These are phyloP conservation scores for Cochlearius cochlearius DNA, from an alignment of 2,113 vertebrate genomes.

Conservation along the genomic window DNA sequence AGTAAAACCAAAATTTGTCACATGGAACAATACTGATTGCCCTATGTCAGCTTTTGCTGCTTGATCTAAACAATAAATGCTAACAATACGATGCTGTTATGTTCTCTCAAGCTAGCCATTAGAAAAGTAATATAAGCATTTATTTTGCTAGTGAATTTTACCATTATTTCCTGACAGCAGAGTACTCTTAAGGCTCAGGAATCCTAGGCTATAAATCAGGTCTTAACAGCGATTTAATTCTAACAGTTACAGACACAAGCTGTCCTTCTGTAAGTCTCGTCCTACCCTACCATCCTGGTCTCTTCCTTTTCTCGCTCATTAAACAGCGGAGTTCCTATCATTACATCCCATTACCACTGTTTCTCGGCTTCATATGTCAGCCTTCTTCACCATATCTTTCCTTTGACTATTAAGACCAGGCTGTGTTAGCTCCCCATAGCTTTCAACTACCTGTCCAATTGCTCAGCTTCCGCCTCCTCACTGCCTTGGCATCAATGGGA, in stretches of 20 bases:
- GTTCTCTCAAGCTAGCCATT: background rate
- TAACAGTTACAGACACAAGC: background rate
- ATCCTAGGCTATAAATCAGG: background rate
- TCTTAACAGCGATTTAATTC: background rate
- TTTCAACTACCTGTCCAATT: background rate
- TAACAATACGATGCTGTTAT: background rate
- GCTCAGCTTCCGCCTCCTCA: background rate
- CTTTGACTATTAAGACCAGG: background rate
- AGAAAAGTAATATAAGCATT: background rate
- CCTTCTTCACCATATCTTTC: background rate
- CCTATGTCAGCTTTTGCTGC: background rate
- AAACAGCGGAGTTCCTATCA: background rate
- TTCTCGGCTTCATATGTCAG: background rate
- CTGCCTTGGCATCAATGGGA: background rate
- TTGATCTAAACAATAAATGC: background rate
- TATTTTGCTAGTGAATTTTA: background rate
- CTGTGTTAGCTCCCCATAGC: background rate
- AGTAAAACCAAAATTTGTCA: background rate
- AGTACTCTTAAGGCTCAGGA: background rate
- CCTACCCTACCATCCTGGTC: background rate
- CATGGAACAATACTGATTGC: background rate
- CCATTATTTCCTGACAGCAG: background rate
- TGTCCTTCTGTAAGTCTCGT: background rate
- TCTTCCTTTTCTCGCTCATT: background rate
- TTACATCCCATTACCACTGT: background rate